Evolutionary conservation across 2,113 vertebrate genomes (phyloP).

Genomic region (zebrafish (Danio rerio)): GRCz12tu NC_133177.1:45399501-45400000

Average conservation of each 20-base stretch:
- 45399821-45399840: background rate
- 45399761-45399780: background rate
- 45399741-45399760: background rate
- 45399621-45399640: slow-evolving; percentile 23
- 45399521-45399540: background rate
- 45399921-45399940: slow-evolving; percentile 28
- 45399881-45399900: slow-evolving; percentile 11
- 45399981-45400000: background rate
- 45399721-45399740: background rate
- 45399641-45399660: slow-evolving; percentile 33
- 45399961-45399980: background rate
- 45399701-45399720: background rate
- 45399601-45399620: slow-evolving; percentile 7
- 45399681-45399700: slow-evolving; percentile 7
- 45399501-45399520: background rate
- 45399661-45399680: slow-evolving; percentile 31
- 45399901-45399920: slow-evolving; percentile 4
- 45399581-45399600: slow-evolving; percentile 11
- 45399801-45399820: slow-evolving; percentile 20
- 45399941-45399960: background rate
- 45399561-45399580: background rate
- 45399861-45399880: background rate
- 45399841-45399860: slow-evolving; percentile 22
- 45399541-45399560: background rate
- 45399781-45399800: background rate